Evolutionary conservation across 2,797 vertebrate genomes (phyloP).

Genomic region (Ibycter americanus): DNA sequence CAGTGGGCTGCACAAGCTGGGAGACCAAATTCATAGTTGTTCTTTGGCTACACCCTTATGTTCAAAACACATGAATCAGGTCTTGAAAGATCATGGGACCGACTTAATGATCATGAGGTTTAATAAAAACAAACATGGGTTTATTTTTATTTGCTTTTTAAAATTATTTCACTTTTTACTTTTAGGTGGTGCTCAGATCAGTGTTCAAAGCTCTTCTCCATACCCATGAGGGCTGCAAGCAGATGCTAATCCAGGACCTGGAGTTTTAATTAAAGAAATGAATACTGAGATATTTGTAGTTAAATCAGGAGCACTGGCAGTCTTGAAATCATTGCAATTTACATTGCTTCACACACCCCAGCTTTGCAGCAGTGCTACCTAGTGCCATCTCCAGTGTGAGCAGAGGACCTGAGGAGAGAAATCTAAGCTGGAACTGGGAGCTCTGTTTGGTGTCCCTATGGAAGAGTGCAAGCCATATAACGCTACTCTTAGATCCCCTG

Average conservation of each 20-base stretch:
- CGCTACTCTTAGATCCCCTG: neutral
- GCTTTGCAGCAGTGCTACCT: neutral
- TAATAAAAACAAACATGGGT: neutral
- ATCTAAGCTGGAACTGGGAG: neutral
- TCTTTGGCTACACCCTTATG: neutral
- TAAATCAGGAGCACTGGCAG: neutral
- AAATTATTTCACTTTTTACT: neutral
- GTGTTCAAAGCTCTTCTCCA: neutral
- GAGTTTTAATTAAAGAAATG: slow-evolving; percentile 4
- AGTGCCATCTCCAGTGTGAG: neutral
- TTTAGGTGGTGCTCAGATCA: neutral
- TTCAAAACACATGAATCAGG: neutral
- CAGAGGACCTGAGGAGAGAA: neutral
- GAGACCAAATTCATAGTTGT: neutral
- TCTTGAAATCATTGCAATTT: neutral
- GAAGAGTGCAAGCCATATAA: neutral
- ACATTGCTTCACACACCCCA: neutral
- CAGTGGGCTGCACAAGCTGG: neutral
- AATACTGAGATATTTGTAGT: neutral
- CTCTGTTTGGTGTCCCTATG: neutral
- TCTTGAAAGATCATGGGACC: neutral
- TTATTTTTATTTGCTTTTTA: neutral
- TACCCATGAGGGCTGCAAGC: neutral
- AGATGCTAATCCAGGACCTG: neutral
- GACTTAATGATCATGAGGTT: neutral